Evolutionary conservation across 2,797 vertebrate species (phyloP).

Genomic region (Characodon lateralis): DNA sequence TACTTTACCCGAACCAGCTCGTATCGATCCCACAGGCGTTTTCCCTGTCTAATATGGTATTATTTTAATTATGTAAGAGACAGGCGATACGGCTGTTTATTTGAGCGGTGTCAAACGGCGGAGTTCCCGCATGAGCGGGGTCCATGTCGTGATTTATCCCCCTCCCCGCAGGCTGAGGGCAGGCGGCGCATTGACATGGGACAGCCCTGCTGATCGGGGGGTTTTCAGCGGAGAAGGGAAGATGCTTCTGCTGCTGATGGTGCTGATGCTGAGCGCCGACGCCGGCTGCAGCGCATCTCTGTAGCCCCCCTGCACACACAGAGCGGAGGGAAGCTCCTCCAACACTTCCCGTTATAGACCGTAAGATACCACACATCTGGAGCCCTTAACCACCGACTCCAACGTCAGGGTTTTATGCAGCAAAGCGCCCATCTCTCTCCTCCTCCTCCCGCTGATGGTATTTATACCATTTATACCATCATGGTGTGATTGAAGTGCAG

Average conservation of each 20-base stretch:
- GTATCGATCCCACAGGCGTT: conserved; percentile 5
- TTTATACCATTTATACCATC: too few relatives aligned
- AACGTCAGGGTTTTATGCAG: conserved; percentile 9
- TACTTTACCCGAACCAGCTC: not conserved
- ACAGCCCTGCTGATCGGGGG: conserved; percentile 54
- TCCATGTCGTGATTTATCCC: conserved; percentile 37
- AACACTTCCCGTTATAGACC: conserved; percentile 55
- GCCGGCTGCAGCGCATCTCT: conserved; percentile 63
- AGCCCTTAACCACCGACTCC: conserved; percentile 32
- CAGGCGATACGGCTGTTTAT: conserved; percentile 24
- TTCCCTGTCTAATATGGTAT: conserved; percentile 22
- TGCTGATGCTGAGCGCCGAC: conserved; percentile 48
- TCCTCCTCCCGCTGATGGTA: conserved; percentile 2
- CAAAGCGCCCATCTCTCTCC: conserved; percentile 21
- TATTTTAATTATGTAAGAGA: conserved; percentile 57
- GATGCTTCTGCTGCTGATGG: conserved; percentile 53
- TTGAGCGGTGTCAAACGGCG: conserved; percentile 20
- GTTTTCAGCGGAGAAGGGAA: conserved; percentile 47
- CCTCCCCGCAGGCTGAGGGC: conserved; percentile 53
- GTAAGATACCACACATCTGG: conserved; percentile 66
- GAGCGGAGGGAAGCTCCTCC: conserved; percentile 44
- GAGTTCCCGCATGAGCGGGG: conserved; percentile 21
- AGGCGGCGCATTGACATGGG: conserved; percentile 56
- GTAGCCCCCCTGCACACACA: conserved; percentile 51
- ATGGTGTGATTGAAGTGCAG: conserved; percentile 8